phyloP scores from a whole-genome alignment of 37 sponge, comb jelly and placozoan genomes.

The Oopsacas minuta region DNA sequence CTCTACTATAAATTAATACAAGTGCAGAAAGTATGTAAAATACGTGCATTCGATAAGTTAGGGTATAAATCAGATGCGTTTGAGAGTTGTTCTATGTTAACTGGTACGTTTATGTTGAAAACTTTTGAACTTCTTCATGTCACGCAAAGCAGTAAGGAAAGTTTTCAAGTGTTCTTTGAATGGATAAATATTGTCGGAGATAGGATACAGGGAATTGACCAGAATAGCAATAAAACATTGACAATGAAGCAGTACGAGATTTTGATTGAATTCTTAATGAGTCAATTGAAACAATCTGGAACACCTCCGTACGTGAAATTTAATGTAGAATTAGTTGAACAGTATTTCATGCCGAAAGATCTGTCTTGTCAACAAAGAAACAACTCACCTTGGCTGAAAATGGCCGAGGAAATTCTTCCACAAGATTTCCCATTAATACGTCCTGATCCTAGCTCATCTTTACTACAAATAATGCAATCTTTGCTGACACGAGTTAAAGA shows the following conservation, averaged over 20 bases:
- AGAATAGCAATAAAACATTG: background rate
- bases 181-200: slow-evolving; percentile 19
- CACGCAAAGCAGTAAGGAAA: background rate
- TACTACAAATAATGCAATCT: background rate
- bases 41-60: background rate
- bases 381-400: background rate
- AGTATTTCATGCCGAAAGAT: background rate
- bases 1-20: slow-evolving; percentile 1
- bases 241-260: slow-evolving; percentile 9
- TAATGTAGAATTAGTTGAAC: slow-evolving; percentile 1
- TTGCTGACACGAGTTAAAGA: background rate
- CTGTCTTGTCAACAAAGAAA: background rate
- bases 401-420: background rate
- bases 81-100: slow-evolving; percentile 10
- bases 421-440: background rate
- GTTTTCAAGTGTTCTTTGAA: slow-evolving; percentile 10
- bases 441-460: background rate
- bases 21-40: background rate
- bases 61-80: background rate
- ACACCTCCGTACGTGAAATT: background rate
- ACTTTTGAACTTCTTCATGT: background rate
- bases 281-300: background rate
- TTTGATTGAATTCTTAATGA: background rate
- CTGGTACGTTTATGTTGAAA: background rate
- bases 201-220: background rate